Conservation (phyloP, 2,888 invertebrate genomes). For the Drosophila prostipennis region DNA sequence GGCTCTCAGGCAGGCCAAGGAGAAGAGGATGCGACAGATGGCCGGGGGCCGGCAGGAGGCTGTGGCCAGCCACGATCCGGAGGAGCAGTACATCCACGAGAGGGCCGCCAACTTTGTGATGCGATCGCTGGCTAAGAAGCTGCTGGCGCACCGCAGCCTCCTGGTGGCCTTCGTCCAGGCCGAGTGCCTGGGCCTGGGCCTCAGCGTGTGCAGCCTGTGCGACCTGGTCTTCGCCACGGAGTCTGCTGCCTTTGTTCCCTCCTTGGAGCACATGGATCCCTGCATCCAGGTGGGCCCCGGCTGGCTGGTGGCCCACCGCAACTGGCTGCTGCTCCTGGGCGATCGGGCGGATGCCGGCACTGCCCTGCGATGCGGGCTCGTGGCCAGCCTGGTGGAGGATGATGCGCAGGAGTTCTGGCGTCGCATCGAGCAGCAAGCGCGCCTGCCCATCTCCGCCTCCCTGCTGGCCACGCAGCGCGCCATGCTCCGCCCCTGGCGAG, state of each 20-base stretch:
- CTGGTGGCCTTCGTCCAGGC: constrained; percentile 96
- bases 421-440: constrained; percentile 85
- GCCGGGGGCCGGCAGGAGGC: not conserved
- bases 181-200: constrained; percentile 93
- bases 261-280: constrained; percentile 93
- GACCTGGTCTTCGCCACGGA: constrained; percentile 95
- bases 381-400: constrained; percentile 89
- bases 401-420: constrained; percentile 87
- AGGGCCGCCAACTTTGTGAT: constrained; percentile 75
- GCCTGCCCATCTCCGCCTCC: constrained; percentile 85
- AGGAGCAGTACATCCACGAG: constrained; percentile 74
- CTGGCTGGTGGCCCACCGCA: constrained; percentile 91
- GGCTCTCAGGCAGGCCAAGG: constrained; percentile 21
- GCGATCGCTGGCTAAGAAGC: constrained; percentile 89
- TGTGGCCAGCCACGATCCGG: constrained; percentile 12
- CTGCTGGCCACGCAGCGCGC: constrained; percentile 89
- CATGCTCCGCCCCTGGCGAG: constrained; percentile 86
- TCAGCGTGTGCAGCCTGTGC: constrained; percentile 92
- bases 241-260: constrained; percentile 93
- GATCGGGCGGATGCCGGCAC: constrained; percentile 91
- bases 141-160: constrained; percentile 94
- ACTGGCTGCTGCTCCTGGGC: constrained; percentile 88
- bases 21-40: constrained; percentile 13
- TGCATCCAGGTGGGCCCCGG: constrained; percentile 95
- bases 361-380: constrained; percentile 91